Conservation (phyloP, 2,113 vertebrate genomes). For the Zosterops borbonicus region DNA sequence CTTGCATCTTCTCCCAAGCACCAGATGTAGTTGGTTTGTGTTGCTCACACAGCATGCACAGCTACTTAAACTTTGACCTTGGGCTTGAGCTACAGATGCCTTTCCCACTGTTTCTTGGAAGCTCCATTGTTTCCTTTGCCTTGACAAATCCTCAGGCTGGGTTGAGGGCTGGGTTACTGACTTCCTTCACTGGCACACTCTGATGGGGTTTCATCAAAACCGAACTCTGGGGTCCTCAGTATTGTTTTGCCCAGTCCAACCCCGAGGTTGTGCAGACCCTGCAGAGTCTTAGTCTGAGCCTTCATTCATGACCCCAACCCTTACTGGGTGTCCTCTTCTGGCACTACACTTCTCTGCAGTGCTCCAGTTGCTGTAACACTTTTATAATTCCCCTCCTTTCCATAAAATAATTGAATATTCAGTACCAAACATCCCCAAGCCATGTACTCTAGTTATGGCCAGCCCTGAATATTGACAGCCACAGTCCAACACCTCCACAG, state of each 20-base stretch:
- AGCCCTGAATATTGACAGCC: neutral
- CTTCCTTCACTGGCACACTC: neutral
- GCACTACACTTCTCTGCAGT: neutral
- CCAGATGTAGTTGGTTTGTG: neutral
- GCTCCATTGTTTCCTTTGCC: neutral
- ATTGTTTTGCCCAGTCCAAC: neutral
- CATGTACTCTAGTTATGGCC: neutral
- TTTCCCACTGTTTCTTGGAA: neutral
- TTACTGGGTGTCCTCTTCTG: neutral
- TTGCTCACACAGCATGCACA: neutral
- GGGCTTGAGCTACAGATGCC: neutral
- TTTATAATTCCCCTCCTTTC: neutral
- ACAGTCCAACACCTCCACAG: neutral
- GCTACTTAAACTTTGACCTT: neutral
- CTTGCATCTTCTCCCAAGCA: neutral
- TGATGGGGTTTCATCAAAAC: neutral
- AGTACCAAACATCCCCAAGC: slow-evolving; percentile 3
- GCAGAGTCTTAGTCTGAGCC: neutral
- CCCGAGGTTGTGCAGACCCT: neutral
- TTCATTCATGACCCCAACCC: neutral
- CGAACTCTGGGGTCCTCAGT: rapidly evolving
- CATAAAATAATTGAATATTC: slow-evolving; percentile 12
- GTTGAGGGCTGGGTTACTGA: neutral
- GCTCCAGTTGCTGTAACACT: neutral
- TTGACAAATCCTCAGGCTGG: neutral